phyloP scores from a whole-genome alignment of 2,797 vertebrate genomes.

The Acestrorhynchus altus region DNA sequence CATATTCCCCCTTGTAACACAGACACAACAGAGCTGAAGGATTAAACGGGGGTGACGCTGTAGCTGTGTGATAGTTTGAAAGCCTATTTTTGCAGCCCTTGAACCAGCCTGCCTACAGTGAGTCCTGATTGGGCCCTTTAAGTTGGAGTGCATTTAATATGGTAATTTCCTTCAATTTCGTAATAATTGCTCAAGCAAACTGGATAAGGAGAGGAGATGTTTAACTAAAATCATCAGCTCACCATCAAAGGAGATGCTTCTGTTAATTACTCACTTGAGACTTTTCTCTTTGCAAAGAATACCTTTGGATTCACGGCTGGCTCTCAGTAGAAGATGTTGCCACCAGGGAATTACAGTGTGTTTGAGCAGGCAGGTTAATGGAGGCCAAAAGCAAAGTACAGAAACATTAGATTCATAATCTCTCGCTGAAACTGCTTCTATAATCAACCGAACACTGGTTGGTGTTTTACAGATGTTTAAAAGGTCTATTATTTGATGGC shows the following conservation, averaged over 20 bases:
- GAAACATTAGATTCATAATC: background rate
- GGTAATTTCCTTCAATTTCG: background rate
- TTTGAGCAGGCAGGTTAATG: background rate
- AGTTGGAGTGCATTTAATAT: background rate
- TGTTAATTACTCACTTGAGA: constrained; percentile 22
- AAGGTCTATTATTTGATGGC: too few relatives aligned
- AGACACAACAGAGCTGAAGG: too few relatives aligned
- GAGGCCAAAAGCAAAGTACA: background rate
- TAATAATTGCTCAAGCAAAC: background rate
- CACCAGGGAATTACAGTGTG: background rate
- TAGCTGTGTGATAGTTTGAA: background rate
- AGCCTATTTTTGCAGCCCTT: background rate
- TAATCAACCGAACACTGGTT: too few relatives aligned
- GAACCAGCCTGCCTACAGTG: background rate
- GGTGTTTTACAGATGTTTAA: background rate
- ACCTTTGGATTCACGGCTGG: background rate
- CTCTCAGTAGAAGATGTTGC: background rate
- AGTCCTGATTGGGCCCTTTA: background rate
- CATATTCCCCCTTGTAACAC: too few relatives aligned
- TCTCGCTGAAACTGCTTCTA: background rate
- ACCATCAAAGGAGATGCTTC: constrained; percentile 10
- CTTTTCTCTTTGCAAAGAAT: background rate
- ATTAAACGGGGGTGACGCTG: background rate
- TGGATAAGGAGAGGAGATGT: background rate
- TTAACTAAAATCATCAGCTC: background rate